Conservation (phyloP, 64 coral and sea anemone species). For the Stichodactyla helianthus region DNA sequence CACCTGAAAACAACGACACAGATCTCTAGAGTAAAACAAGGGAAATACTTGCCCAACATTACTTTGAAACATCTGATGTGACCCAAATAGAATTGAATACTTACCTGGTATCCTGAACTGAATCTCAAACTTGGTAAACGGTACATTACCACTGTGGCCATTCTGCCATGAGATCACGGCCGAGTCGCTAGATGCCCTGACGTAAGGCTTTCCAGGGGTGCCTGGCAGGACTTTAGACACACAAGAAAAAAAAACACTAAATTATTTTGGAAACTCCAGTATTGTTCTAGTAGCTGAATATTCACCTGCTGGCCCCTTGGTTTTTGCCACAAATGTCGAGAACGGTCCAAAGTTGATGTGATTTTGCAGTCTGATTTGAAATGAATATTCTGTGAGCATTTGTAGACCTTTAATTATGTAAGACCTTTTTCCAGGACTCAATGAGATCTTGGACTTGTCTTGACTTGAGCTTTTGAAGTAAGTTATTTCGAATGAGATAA, state of each 20-base stretch:
- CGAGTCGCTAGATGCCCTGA: constrained; percentile 36
- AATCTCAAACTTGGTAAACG: constrained; percentile 81
- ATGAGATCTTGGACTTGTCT: not conserved
- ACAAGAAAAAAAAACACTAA: no score
- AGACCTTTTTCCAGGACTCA: not conserved
- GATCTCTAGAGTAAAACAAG: no score
- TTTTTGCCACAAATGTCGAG: constrained; percentile 41
- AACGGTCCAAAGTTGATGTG: constrained; percentile 57
- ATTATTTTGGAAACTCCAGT: no score
- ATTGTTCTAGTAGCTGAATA: not conserved
- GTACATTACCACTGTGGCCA: constrained; percentile 81
- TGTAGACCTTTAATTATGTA: constrained; percentile 27
- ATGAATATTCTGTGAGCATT: constrained; percentile 55
- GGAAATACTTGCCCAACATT: no score
- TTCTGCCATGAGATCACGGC: constrained; percentile 70
- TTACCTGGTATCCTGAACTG: constrained; percentile 68
- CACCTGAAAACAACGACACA: no score
- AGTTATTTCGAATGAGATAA: constrained; percentile 54
- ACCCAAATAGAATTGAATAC: not conserved
- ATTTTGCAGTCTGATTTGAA: constrained; percentile 59
- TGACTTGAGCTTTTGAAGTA: not conserved
- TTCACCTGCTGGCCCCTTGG: constrained; percentile 70
- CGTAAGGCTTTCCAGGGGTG: constrained; percentile 66
- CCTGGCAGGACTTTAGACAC: constrained; percentile 32
- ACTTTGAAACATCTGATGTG: no score